phyloP scores from a whole-genome alignment of 2,888 invertebrate genomes.

The Miltochrista miniata region DNA sequence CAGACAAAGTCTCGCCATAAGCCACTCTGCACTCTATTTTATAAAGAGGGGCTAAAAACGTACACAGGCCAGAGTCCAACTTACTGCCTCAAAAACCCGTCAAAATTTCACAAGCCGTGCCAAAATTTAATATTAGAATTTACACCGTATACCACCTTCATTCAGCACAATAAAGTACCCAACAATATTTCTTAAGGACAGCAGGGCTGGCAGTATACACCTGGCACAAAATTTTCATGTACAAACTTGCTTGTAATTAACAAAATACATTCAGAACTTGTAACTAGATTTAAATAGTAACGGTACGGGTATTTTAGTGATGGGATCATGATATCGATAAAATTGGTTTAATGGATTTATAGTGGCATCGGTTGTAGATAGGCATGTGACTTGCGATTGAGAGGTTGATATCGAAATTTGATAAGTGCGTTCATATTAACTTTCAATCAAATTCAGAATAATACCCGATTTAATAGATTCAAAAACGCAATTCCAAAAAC shows the following conservation, averaged over 20 bases:
- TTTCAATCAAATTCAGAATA: too few species aligned
- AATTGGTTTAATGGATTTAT: neutral
- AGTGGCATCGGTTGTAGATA: too few species aligned
- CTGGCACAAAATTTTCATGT: slow-evolving; percentile 76
- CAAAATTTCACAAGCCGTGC: slow-evolving; percentile 22
- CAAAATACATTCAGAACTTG: slow-evolving; percentile 83
- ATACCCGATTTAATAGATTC: neutral
- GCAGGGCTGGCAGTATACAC: slow-evolving; percentile 45
- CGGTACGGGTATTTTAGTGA: slow-evolving; percentile 50
- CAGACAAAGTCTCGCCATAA: too few species aligned
- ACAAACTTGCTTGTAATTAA: slow-evolving; percentile 78
- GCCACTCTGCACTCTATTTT: too few species aligned
- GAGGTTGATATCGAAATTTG: too few species aligned
- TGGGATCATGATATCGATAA: slow-evolving; percentile 30
- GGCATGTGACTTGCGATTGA: too few species aligned
- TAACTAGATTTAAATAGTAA: slow-evolving; percentile 83
- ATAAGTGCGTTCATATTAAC: too few species aligned
- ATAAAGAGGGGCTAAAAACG: too few species aligned
- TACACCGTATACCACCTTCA: slow-evolving; percentile 23
- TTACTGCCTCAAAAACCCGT: neutral
- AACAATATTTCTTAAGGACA: slow-evolving; percentile 57
- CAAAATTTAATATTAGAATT: slow-evolving; percentile 13
- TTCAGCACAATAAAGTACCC: slow-evolving; percentile 39
- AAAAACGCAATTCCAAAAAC: neutral
- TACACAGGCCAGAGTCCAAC: too few species aligned